phyloP scores from a whole-genome alignment of 2,888 invertebrate genomes.

The Rhagium mordax region DNA sequence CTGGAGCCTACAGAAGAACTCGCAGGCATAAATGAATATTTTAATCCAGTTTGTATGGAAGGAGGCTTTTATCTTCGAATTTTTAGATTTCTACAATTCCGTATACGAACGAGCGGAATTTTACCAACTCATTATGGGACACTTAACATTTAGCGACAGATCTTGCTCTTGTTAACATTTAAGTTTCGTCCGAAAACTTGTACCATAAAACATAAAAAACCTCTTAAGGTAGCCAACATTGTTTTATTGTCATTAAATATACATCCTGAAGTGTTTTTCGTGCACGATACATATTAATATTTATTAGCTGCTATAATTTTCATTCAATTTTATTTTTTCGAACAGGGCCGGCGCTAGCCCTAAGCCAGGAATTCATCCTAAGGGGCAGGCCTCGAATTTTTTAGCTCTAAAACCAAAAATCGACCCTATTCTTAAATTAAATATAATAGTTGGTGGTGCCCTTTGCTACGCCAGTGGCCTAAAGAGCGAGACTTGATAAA shows the following conservation, averaged over 20 bases:
- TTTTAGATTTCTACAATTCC: neutral
- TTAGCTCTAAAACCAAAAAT: too few relatives aligned
- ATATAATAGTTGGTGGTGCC: too few relatives aligned
- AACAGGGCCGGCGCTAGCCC: too few relatives aligned
- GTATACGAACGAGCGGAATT: neutral
- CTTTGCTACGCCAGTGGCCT: too few relatives aligned
- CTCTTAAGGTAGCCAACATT: neutral
- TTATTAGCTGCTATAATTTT: too few relatives aligned
- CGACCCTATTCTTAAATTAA: too few relatives aligned
- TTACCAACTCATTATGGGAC: neutral
- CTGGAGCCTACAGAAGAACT: neutral
- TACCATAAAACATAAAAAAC: neutral
- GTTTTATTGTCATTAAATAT: neutral
- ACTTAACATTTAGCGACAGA: conserved; percentile 12
- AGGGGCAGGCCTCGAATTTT: too few relatives aligned
- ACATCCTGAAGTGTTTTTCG: neutral
- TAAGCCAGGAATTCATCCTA: too few relatives aligned
- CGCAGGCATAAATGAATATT: neutral
- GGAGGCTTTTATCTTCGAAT: neutral
- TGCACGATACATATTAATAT: neutral
- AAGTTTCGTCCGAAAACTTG: neutral
- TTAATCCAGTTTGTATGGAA: neutral
- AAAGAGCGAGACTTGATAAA: too few relatives aligned
- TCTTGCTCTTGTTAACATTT: conserved; percentile 7
- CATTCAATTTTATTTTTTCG: too few relatives aligned